Conservation (phyloP, 2,797 vertebrate species). For the Urosaurus nigricauda region DNA sequence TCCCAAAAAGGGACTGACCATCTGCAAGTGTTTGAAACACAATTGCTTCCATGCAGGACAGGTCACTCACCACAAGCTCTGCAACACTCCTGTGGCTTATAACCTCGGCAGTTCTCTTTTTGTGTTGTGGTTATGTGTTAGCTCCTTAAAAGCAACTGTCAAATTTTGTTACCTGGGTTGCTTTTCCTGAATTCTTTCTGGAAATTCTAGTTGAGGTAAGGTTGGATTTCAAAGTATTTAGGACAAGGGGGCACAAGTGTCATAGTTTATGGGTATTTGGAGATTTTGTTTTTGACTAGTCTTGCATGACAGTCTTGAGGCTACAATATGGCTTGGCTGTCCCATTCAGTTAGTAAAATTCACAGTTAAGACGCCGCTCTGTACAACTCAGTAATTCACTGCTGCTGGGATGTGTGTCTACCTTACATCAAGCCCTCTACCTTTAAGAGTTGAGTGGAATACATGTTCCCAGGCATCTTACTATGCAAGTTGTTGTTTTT, state of each 20-base stretch:
- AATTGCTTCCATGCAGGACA: background rate
- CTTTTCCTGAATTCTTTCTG: background rate
- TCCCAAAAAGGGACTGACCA: background rate
- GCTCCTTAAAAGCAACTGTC: background rate
- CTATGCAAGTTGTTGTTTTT: background rate
- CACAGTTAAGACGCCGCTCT: background rate
- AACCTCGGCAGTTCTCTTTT: too few species aligned
- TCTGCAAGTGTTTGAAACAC: background rate
- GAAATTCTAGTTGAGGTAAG: slow-evolving; percentile 22
- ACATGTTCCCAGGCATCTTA: background rate
- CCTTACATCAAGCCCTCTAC: background rate
- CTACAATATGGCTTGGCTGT: background rate
- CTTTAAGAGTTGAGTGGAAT: background rate
- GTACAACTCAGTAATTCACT: too few species aligned
- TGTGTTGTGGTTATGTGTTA: too few species aligned
- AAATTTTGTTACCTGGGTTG: background rate
- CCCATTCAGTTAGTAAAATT: background rate
- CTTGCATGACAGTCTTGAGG: background rate
- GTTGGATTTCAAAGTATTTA: slow-evolving; percentile 25
- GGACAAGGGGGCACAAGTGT: background rate
- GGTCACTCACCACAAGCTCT: background rate
- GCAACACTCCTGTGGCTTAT: background rate
- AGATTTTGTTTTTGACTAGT: background rate
- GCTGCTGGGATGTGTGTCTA: background rate
- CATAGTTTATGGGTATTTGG: background rate